A percentile compares a stretch with the other conserved stretches of the same genome.
phyloP scores from a whole-genome alignment of 2,113 vertebrate species.

The Psophia crepitans region DNA sequence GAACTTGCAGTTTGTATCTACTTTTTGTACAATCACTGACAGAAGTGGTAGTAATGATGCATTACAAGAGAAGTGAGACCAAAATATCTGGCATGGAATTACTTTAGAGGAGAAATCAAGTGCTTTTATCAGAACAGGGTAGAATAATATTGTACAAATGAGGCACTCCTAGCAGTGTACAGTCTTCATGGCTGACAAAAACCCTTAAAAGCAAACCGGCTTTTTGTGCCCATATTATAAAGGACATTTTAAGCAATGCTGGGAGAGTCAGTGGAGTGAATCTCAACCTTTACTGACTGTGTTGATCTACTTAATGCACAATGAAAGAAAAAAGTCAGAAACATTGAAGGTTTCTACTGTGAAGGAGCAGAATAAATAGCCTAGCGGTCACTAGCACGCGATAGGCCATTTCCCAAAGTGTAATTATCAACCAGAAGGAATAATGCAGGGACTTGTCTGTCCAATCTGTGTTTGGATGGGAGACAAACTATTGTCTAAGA shows the following conservation, averaged over 20 bases:
- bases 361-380: not conserved
- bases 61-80: not conserved
- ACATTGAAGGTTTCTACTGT: not conserved
- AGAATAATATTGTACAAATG: not conserved
- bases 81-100: not conserved
- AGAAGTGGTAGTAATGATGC: not conserved
- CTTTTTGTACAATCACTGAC: not conserved
- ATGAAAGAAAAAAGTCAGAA: not conserved
- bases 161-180: not conserved
- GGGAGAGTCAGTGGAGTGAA: not conserved
- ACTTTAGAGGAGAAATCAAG: not conserved
- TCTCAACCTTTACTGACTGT: not conserved
- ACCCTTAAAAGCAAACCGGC: fast-evolving
- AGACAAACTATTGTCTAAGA: not conserved
- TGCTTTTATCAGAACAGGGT: too few species aligned
- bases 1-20: not conserved
- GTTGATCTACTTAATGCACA: not conserved
- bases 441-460: not conserved
- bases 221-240: not conserved
- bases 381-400: not conserved
- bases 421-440: not conserved
- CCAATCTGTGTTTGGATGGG: not conserved
- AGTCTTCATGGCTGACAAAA: not conserved
- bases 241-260: not conserved
- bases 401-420: not conserved